These are phyloP conservation scores for Julus scandinavius DNA, from an alignment of 2,888 invertebrate species.

Conservation along the genomic window DNA sequence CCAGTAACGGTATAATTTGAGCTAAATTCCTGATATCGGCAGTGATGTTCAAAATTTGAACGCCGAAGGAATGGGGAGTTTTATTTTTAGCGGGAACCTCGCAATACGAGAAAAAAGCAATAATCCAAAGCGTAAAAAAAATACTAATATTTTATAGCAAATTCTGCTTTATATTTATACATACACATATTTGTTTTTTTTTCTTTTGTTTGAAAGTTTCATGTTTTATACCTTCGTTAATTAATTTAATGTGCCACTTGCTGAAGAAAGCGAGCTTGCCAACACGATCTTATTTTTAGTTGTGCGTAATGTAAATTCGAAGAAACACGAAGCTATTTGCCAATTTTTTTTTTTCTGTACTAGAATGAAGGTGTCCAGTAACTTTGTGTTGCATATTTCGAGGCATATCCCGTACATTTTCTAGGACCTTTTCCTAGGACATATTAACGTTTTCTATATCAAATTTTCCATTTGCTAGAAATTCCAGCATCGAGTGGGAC, in stretches of 20 bases:
- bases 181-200: background rate
- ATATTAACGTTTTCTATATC: no score
- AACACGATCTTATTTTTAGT: background rate
- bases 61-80: background rate
- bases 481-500: no score
- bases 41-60: background rate
- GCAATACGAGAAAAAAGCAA: conserved; percentile 37
- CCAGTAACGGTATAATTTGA: no score
- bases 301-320: background rate
- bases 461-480: no score
- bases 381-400: no score
- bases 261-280: background rate
- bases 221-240: conserved; percentile 40
- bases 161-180: background rate
- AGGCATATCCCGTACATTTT: no score
- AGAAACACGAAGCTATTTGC: background rate
- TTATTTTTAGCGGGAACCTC: background rate
- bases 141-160: conserved; percentile 10
- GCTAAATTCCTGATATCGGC: no score
- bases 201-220: background rate
- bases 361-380: no score
- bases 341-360: no score
- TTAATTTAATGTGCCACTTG: background rate
- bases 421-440: no score
- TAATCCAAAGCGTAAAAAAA: conserved; percentile 24